Percentiles rank a stretch among this genome's conserved stretches.
phyloP scores from a whole-genome alignment of 2,113 vertebrate genomes.

The Dasyornis broadbenti region DNA sequence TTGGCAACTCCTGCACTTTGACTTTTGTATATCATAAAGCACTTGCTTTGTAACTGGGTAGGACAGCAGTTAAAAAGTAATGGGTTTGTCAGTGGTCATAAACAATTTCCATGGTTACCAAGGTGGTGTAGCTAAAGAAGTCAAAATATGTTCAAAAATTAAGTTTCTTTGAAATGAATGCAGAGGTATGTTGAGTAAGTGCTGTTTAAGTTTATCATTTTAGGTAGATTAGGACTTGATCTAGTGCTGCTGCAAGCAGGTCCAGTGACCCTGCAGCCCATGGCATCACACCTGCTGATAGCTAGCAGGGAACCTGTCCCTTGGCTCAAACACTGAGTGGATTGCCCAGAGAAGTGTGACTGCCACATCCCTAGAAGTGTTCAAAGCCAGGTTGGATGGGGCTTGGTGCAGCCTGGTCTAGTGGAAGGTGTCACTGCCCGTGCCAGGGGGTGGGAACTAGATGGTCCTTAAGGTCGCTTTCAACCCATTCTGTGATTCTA shows the following conservation, averaged over 20 bases:
- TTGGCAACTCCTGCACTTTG: not conserved
- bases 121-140: not conserved
- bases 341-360: not conserved
- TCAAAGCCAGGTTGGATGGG: rapidly evolving
- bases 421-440: not conserved
- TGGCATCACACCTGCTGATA: rapidly evolving
- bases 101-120: not conserved
- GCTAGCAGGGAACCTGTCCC: not conserved
- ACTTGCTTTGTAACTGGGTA: not conserved
- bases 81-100: not conserved
- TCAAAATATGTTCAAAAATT: not conserved
- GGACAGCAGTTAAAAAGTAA: not conserved
- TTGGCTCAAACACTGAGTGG: not conserved
- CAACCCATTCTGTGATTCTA: not conserved
- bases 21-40: not conserved
- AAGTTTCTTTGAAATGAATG: not conserved
- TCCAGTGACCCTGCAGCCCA: not conserved
- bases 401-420: not conserved
- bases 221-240: not conserved
- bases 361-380: not conserved
- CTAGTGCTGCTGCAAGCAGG: not conserved
- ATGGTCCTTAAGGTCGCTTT: not conserved
- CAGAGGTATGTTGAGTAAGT: not conserved
- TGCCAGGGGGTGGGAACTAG: not conserved
- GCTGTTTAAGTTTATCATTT: not conserved